Conservation (phyloP, 2,888 invertebrate species). For the Phortica okadai region DNA sequence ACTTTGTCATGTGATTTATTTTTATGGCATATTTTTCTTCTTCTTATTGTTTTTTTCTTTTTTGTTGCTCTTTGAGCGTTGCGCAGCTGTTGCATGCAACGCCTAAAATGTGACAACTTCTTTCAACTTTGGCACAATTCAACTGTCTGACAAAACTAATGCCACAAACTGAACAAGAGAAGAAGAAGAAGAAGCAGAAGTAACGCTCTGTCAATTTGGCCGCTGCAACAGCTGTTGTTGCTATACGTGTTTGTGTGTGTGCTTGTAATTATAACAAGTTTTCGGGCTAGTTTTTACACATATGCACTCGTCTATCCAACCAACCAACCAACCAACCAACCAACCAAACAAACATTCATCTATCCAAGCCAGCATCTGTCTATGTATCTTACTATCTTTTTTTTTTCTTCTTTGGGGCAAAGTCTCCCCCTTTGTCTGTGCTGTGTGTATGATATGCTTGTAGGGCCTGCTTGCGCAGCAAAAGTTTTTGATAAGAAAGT, state of each 20-base stretch:
- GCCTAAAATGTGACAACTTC: slow-evolving; percentile 61
- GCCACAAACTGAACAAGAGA: not conserved
- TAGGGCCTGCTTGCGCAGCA: slow-evolving; percentile 37
- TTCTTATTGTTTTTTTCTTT: not conserved
- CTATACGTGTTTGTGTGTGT: slow-evolving; percentile 32
- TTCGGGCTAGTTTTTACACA: slow-evolving; percentile 58
- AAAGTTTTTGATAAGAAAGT: slow-evolving; percentile 69
- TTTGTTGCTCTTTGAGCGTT: not conserved
- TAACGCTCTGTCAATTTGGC: not conserved
- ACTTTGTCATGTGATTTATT: slow-evolving; percentile 57
- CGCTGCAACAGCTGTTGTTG: not conserved
- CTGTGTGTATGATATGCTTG: not conserved
- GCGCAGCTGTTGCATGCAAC: slow-evolving; percentile 61
- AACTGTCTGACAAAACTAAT: not conserved
- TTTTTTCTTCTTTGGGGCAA: slow-evolving; percentile 21
- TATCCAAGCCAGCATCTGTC: not conserved
- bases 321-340: not conserved
- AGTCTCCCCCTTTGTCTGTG: slow-evolving; percentile 7
- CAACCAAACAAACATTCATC: not conserved
- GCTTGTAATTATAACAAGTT: slow-evolving; percentile 66
- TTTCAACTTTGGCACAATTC: not conserved
- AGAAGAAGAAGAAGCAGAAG: not conserved
- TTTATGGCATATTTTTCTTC: slow-evolving; percentile 56
- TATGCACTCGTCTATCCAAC: not conserved
- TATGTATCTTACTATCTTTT: slow-evolving; percentile 17